These are phyloP conservation scores for Varanus salvator DNA, from an alignment of 2,113 vertebrate genomes.

Conservation along the genomic window DNA sequence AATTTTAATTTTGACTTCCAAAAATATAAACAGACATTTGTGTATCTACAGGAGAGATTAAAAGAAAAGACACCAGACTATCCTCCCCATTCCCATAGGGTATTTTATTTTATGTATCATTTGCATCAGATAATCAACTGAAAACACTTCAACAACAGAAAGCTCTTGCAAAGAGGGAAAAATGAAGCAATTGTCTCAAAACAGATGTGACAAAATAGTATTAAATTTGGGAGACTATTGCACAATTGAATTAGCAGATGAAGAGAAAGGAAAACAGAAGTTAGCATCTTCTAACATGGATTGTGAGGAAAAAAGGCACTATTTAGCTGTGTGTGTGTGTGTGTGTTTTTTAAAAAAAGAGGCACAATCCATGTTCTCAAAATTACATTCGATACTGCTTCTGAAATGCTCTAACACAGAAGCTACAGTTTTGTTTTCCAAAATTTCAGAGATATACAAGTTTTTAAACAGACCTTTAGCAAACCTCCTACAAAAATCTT, in stretches of 20 bases:
- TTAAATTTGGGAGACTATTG: slow-evolving; percentile 72
- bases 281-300: slow-evolving; percentile 70
- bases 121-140: slow-evolving; percentile 79
- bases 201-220: slow-evolving; percentile 77
- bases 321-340: slow-evolving; percentile 63
- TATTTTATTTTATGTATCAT: slow-evolving; percentile 80
- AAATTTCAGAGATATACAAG: slow-evolving; percentile 57
- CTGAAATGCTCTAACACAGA: slow-evolving; percentile 63
- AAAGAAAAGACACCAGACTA: slow-evolving; percentile 71
- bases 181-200: slow-evolving; percentile 67
- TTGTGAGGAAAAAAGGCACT: slow-evolving; percentile 76
- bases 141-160: slow-evolving; percentile 79
- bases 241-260: slow-evolving; percentile 68
- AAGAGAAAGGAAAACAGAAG: slow-evolving; percentile 18
- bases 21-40: background rate
- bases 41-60: slow-evolving; percentile 56
- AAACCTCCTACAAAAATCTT: slow-evolving; percentile 56
- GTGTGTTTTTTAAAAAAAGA: slow-evolving; percentile 64
- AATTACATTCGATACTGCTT: slow-evolving; percentile 73
- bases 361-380: slow-evolving; percentile 74
- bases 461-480: slow-evolving; percentile 48
- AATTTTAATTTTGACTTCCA: background rate
- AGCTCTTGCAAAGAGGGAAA: slow-evolving; percentile 70
- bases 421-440: slow-evolving; percentile 56
- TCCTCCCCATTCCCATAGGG: slow-evolving; percentile 72